Evolutionary conservation across 2,113 vertebrate genomes (phyloP), one percentile per base, ranked within the genome.

Genomic region (Potamarius usumacintae): DNA sequence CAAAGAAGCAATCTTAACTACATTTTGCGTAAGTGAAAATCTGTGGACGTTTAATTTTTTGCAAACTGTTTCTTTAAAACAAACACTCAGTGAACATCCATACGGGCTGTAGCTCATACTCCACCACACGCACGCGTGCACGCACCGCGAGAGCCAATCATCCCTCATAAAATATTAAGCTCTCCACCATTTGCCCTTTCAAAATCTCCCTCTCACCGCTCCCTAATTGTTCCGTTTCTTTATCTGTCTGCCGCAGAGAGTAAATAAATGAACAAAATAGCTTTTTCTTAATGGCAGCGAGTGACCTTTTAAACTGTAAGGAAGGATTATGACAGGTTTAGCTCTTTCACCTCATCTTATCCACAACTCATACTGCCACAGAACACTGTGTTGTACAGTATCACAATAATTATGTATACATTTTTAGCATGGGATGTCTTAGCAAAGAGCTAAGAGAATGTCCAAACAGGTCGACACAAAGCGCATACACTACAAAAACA

Each of bases 221-320:
- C 95, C 95, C 95, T 97, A 97, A 97, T 96, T 97, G 96, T 97
- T 96, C 94, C 92, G 93, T 95, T 93, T 94, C 94, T 97, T 97
- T 97, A 97, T 97, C 96, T 96, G 96, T 94, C 95, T 95, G 94
- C 95, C 95, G 94, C 96, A 97, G 96, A 96, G 96, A 96, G 96
- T 96, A 97, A 97, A 97, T 97, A 97, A 96, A 97, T 97, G 96
- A 96, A 96, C 95, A 96, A 96, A 96, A 96, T 96, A 96, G 95
- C 96, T 77, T 83, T 89, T 90, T 86, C 96, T 96, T 87, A 81
- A 87, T 97, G 95, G 91, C 95, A 96, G 93, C 94, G 94, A 95
- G 95, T 97, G 96, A 97, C 96, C 96, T 97, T 97, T 96, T 96
- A 97, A 97, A 87, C 77, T 83, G 55, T 85, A 85, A 81, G 96